A percentile compares a stretch with the other conserved stretches of the same genome.
Evolutionary conservation across 2,888 invertebrate species (phyloP).

Genomic region (Epistrophella euchroma): DNA sequence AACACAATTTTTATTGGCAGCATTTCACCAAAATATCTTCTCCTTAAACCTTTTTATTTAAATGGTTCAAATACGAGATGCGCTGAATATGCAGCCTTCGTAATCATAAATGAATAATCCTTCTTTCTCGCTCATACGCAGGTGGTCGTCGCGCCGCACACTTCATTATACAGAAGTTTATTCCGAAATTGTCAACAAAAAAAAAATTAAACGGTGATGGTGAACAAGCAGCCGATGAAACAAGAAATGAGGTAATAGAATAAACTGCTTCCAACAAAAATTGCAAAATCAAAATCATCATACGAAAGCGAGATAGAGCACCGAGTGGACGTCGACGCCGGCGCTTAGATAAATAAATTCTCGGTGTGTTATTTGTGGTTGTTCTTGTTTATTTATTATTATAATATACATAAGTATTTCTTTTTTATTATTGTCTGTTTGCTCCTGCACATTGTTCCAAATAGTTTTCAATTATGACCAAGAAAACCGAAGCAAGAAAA

Average conservation of each 20-base stretch:
- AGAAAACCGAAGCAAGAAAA: slow-evolving; percentile 44
- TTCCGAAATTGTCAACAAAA: slow-evolving; percentile 61
- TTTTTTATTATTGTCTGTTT: slow-evolving; percentile 19
- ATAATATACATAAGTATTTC: slow-evolving; percentile 22
- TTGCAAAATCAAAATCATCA: slow-evolving; percentile 21
- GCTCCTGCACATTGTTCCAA: slow-evolving; percentile 35
- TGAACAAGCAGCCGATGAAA: slow-evolving; percentile 8
- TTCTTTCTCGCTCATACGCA: slow-evolving; percentile 31
- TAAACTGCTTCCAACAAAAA: slow-evolving; percentile 44
- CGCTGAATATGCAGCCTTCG: slow-evolving; percentile 58
- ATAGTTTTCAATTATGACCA: slow-evolving; percentile 49
- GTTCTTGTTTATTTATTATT: slow-evolving; percentile 44
- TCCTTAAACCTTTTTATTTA: not conserved
- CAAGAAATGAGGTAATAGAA: slow-evolving; percentile 70
- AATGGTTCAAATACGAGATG: slow-evolving; percentile 38
- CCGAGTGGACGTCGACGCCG: slow-evolving; percentile 70
- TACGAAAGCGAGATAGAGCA: slow-evolving; percentile 70
- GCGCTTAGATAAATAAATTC: slow-evolving; percentile 50
- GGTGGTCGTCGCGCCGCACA: slow-evolving; percentile 49
- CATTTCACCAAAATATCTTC: not conserved
- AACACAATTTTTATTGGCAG: slow-evolving; percentile 1
- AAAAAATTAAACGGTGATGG: slow-evolving; percentile 9
- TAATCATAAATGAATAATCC: not conserved
- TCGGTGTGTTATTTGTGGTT: slow-evolving; percentile 68
- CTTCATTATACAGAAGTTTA: slow-evolving; percentile 39